Evolutionary conservation across 2,113 vertebrate species (phyloP), one percentile per base, ranked within the genome.

Genomic region (Cyanoramphus novaezelandiae): DNA sequence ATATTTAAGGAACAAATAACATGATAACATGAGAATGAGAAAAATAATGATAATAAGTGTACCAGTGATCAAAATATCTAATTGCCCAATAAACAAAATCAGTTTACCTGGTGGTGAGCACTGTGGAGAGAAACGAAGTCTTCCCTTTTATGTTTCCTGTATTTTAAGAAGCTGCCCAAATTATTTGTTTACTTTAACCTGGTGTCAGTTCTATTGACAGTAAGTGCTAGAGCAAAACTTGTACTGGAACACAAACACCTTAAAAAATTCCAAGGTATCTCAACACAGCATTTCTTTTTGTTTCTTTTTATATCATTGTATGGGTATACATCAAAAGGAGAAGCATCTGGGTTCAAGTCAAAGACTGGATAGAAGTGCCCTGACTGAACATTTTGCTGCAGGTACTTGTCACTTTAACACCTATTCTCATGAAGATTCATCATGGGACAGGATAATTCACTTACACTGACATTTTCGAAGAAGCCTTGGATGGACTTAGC

Each of bases 131-230:
- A 85, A 87, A 89, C 1, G 0, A 95, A 65, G 21, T 29, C 53
- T 82, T 74, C 63, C 37, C 70, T 91, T 93, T 85, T 62, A 80
- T 33, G 79, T 53, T 80, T 67, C 17, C 59, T 65, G 28, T 43
- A 86, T 77, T 90, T 93, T 64, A 92, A 95, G 76, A 92, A 88
- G 71, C 28, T 88, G 46, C 35, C 86, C 47, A 90, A 47, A 47
- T 81, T 75, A 35, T 79, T 91, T 83, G 71, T 82, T 95, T 86
- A 65, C 46, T 77, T 92, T 39, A 81, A 93, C 80, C 29, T 85
- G 67, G 82, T 1, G 0, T 89, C 53, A 13, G 3, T 80, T 88
- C 47, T 86, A 80, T 46, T 86, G 65, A 81, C 28, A 46, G 28
- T 31, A 88, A 77, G n/a, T 57, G 70, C 44, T 68, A 86, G 37